Base-by-base conservation (phyloP, 2,797 vertebrate species). In the Onychomys leucogaster region DNA sequence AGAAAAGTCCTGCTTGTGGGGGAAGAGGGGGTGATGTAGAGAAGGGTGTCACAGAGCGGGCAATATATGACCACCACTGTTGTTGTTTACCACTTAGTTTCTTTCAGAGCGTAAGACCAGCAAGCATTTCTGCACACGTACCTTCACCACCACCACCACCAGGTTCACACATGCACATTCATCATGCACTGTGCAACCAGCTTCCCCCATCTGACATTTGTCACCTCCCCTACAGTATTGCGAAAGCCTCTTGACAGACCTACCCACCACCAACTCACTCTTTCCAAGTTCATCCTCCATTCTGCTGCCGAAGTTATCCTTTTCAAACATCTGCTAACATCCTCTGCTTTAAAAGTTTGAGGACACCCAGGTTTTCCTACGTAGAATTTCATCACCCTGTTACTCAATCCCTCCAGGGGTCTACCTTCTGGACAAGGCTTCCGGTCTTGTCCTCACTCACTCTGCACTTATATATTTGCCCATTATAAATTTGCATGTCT, bases 241-340 rank as follows among this genome's bases (percentile, higher is more conserved):
- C 73, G 91, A 84, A 89, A 52, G 23, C 19, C 25, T 69, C 52
- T 34, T 91, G 19, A 37, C 71, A 49, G 13, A 77, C 95, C 75
- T 91, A 3, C 65, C 9, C 63, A 37, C 84, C 63, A 75, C 63
- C 16, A 71, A 14, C 37, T 89, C 55, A 34, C 88, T 82, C 77
- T 93, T 91, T 87, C 91, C 61, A 65, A 75, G 71, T 75, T 95
- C 59, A 59, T 49, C 52, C 63, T 94, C 57, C 34, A 67, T 69
- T 27, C 69, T 82, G 9, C 77, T 94, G 16, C 75, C 32, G 87
- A 27, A 2, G 11, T 92, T 94, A 57, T 82, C 65, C 82, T 94
- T 94, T 86, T 4, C 95, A 95, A 94, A 52, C 13, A 43, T 81
- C 86, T 93, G 83, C 10, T 94, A 61, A 67, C 84, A 37, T 43